Evolutionary conservation across 2,888 invertebrate genomes (phyloP), one percentile per base, ranked within the genome.

Genomic region (Leistus spinibarbis): DNA sequence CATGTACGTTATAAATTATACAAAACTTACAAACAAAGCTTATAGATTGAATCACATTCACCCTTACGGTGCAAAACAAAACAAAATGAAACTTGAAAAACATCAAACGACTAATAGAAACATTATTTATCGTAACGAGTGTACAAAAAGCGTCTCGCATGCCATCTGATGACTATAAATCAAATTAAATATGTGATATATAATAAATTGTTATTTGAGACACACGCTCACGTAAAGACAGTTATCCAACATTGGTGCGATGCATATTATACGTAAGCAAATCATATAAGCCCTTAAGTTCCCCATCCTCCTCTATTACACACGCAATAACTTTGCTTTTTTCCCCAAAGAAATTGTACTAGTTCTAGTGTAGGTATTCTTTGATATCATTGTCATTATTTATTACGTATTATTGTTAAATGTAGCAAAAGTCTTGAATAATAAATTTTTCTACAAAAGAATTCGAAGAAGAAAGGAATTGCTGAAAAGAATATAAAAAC

Each of bases 141-240:
- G 13, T 57, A 60, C 10, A 60, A 60, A 60, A 60, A 60, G 0
- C 19, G 20, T 20, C 5, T 19, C 9, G 70, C 71, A 56, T 71
- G 71, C 62, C 57, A 69, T 62, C 57, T 19, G 22, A 27, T 5
- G 53, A 54, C 24, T 22, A 72, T 72, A 72, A 72, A 72, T 72
- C 72, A 72, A 66, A 17, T 72, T 24, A 72, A 65, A 72, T 72
- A 72, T 19, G 72, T 65, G 67, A 73, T 73, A 73, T 66, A 73
- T 66, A 73, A 73, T 73, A 66, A 73, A 73, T 73, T 27, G 60
- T 67, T 23, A 66, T 16, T 54, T 19, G 10, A 53, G 62, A 69
- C 20, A 54, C 66, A 66, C 57, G 17, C 27, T 17, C 64, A 24
- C 60, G 20, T 67, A 73, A 73, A 73, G 62, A 73, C 73, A 67